A percentile compares a stretch with the other conserved stretches of the same genome.
phyloP scores from a whole-genome alignment of 2,888 invertebrate species.

The Drosophila fungiperda region DNA sequence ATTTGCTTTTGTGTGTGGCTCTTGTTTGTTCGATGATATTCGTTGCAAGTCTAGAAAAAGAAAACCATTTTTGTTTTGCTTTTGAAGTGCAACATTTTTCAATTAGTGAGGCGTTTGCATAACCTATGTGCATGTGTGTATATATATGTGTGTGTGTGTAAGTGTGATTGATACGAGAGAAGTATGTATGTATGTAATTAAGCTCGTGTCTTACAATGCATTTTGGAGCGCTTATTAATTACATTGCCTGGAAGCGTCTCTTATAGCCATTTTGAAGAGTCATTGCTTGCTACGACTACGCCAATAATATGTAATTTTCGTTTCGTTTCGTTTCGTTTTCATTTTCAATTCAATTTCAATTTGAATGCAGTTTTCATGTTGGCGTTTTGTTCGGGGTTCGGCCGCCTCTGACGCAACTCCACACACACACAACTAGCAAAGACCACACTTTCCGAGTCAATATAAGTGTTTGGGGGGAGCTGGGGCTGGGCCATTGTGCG shows the following conservation, averaged over 20 bases:
- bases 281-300: constrained; percentile 64
- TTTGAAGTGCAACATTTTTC: constrained; percentile 51
- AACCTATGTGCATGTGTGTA: constrained; percentile 26
- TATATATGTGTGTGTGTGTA: background rate
- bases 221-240: constrained; percentile 73
- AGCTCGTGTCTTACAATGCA: constrained; percentile 53
- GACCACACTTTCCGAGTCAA: constrained; percentile 25
- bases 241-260: constrained; percentile 34
- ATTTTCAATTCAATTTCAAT: constrained; percentile 59
- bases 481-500: constrained; percentile 66
- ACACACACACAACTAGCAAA: constrained; percentile 18
- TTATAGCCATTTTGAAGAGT: constrained; percentile 71
- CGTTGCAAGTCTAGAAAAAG: constrained; percentile 21
- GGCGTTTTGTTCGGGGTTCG: constrained; percentile 63
- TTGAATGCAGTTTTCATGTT: constrained; percentile 69
- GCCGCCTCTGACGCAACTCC: constrained; percentile 62
- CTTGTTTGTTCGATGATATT: constrained; percentile 62
- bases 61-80: constrained; percentile 1
- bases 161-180: background rate
- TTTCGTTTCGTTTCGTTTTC: constrained; percentile 34
- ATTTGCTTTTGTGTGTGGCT: constrained; percentile 13
- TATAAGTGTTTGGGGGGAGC: constrained; percentile 13
- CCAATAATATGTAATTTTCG: constrained; percentile 62
- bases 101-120: constrained; percentile 69
- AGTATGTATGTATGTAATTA: constrained; percentile 22